Conservation (phyloP, 2,888 invertebrate genomes). For the Epistrophella euchroma region DNA sequence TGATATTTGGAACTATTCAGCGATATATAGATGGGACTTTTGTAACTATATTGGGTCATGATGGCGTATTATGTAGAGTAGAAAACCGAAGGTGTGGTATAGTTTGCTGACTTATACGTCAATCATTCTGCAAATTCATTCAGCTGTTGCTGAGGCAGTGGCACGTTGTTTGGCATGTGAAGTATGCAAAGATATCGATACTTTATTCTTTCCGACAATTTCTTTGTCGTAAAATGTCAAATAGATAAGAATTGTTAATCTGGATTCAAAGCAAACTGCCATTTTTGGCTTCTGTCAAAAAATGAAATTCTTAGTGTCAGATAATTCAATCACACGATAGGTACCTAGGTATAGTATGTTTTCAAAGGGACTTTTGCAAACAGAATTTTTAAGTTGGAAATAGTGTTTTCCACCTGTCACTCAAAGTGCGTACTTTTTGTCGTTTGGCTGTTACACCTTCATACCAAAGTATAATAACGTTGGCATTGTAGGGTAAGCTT, state of each 20-base stretch:
- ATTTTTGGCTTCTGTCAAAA: slow-evolving; percentile 50
- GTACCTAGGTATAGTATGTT: slow-evolving; percentile 10
- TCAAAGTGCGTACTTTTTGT: slow-evolving; percentile 4
- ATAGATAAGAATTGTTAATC: background rate
- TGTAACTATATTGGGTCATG: slow-evolving; percentile 66
- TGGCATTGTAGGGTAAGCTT: slow-evolving; percentile 58
- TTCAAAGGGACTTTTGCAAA: slow-evolving; percentile 31
- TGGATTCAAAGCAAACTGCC: background rate
- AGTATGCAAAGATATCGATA: slow-evolving; percentile 16
- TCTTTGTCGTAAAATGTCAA: slow-evolving; percentile 8
- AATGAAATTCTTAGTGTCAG: slow-evolving; percentile 23
- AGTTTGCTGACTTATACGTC: slow-evolving; percentile 44
- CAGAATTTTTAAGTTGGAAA: slow-evolving; percentile 45
- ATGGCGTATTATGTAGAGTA: slow-evolving; percentile 50
- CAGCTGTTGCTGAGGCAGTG: slow-evolving; percentile 16
- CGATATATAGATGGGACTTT: slow-evolving; percentile 37
- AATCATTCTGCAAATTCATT: slow-evolving; percentile 44
- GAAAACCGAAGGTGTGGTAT: slow-evolving; percentile 50
- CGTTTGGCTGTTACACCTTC: slow-evolving; percentile 38
- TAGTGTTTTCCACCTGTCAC: slow-evolving; percentile 40
- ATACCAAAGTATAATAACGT: background rate
- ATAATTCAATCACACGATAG: slow-evolving; percentile 12
- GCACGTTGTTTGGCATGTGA: slow-evolving; percentile 39
- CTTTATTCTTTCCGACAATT: slow-evolving; percentile 30
- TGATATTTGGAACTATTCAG: slow-evolving; percentile 72